phyloP scores from a whole-genome alignment of 2,888 invertebrate genomes.

The Eueremaeus valkanovi region DNA sequence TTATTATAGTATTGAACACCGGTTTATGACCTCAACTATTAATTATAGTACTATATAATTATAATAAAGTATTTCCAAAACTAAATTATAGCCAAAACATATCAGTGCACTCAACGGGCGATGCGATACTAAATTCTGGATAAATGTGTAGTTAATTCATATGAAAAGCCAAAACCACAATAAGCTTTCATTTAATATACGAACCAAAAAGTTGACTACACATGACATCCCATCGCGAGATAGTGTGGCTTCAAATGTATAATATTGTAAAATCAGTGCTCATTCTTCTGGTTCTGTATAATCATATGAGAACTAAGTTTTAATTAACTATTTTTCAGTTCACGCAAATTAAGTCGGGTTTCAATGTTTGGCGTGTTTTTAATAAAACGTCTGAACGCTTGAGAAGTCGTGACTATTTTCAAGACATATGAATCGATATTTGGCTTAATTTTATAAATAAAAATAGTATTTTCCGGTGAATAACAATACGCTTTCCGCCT shows the following conservation, averaged over 20 bases:
- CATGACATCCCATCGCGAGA: slow-evolving; percentile 32
- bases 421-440: background rate
- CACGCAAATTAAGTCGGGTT: background rate
- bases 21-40: slow-evolving; percentile 11
- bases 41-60: no score
- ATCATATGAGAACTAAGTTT: slow-evolving; percentile 14
- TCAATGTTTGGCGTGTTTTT: background rate
- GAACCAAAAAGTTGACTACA: background rate
- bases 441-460: slow-evolving; percentile 21
- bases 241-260: slow-evolving; percentile 30
- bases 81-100: background rate
- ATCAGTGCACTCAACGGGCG: background rate
- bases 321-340: slow-evolving; percentile 18
- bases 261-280: background rate
- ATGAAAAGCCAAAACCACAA: background rate
- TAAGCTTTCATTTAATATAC: background rate
- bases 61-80: background rate
- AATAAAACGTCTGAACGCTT: slow-evolving; percentile 18
- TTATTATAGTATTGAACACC: no score
- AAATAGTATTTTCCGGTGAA: slow-evolving; percentile 10
- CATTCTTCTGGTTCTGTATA: background rate
- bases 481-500: background rate
- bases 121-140: background rate
- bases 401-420: slow-evolving; percentile 26
- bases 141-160: background rate